Evolutionary conservation across 2,113 vertebrate species (phyloP), one percentile per base, ranked within the genome.

Genomic region (Nansenia antarctica): DNA sequence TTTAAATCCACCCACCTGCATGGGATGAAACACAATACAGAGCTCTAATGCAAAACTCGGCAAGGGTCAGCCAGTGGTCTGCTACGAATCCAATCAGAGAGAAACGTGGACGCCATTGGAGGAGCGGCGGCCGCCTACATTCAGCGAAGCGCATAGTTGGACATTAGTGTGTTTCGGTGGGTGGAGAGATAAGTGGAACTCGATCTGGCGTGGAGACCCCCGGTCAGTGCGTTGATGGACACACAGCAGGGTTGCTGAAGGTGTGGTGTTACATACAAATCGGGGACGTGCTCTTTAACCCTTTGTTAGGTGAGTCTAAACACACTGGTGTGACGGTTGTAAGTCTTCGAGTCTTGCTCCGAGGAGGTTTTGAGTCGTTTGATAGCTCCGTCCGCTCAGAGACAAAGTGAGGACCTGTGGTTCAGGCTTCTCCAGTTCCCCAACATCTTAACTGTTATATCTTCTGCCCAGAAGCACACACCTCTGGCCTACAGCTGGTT

Each of bases 161-260:
- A n/a, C n/a, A n/a, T n/a, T n/a, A 65, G 69, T 61, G 64, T 69
- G 39, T 66, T 77, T 74, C 74, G 64, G 69, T 76, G 73, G 77
- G 67, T 35, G 58, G 67, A 69, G 61, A 75, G 81, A 79, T 67
- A 79, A 84, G 79, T 62, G 54, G 72, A 49, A 82, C 78, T 76
- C 70, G 79, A 82, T 81, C 83, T 81, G 77, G 79, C 72, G 73
- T 82, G 83, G 67, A 68, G 77, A 85, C 83, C 85, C n/a, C 67
- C 14, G 73, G 37, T 72, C 66, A 59, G 81, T 67, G 31, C 29
- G 79, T 42, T 79, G 85, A 87, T 75, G 22, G 77, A 85, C 37
- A 69, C 79, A 84, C 75, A n/a, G 62, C 1, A 59, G 67, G 81
- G 79, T 73, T 62, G 74, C 66, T 79, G 59, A 79, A 62, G 54